Evolutionary conservation across 2,113 vertebrate genomes (phyloP).

Genomic region (Sorex araneus): DNA sequence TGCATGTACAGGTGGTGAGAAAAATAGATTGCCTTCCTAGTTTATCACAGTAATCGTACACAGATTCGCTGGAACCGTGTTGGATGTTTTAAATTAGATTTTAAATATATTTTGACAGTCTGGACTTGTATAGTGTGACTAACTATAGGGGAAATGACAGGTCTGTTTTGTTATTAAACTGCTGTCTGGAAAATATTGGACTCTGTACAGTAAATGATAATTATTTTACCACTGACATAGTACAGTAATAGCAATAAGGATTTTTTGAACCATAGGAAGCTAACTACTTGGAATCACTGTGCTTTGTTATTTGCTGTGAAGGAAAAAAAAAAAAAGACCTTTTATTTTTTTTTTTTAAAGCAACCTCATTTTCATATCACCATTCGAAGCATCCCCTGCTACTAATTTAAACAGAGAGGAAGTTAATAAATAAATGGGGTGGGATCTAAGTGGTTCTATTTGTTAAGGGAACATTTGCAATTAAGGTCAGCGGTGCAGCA

Average conservation of each 20-base stretch:
- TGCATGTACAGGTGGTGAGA: slow-evolving; percentile 70
- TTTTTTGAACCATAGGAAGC: slow-evolving; percentile 79
- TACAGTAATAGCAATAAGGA: slow-evolving; percentile 85
- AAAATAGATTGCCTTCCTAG: slow-evolving; percentile 76
- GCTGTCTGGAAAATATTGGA: slow-evolving; percentile 88
- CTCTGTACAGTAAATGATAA: slow-evolving; percentile 86
- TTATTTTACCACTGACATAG: slow-evolving; percentile 88
- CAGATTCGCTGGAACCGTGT: slow-evolving; percentile 77
- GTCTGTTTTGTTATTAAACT: slow-evolving; percentile 88
- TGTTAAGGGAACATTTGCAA: slow-evolving; percentile 64
- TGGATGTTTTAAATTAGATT: slow-evolving; percentile 87
- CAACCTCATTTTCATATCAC: slow-evolving; percentile 80
- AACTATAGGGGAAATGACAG: slow-evolving; percentile 86
- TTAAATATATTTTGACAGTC: slow-evolving; percentile 89
- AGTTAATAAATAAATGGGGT: slow-evolving; percentile 72
- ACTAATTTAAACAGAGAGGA: slow-evolving; percentile 79
- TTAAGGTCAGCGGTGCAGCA: slow-evolving; percentile 26
- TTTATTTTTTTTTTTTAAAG: slow-evolving; percentile 68
- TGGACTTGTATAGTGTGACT: slow-evolving; percentile 85
- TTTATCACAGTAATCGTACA: slow-evolving; percentile 81
- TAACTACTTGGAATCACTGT: slow-evolving; percentile 76
- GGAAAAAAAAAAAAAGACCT: slow-evolving; percentile 69
- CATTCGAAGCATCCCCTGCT: slow-evolving; percentile 72
- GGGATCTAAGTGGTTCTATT: slow-evolving; percentile 51
- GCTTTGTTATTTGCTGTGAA: slow-evolving; percentile 80